Base-by-base conservation (phyloP, 2,113 vertebrate genomes). In the Blennius ocellaris region DNA sequence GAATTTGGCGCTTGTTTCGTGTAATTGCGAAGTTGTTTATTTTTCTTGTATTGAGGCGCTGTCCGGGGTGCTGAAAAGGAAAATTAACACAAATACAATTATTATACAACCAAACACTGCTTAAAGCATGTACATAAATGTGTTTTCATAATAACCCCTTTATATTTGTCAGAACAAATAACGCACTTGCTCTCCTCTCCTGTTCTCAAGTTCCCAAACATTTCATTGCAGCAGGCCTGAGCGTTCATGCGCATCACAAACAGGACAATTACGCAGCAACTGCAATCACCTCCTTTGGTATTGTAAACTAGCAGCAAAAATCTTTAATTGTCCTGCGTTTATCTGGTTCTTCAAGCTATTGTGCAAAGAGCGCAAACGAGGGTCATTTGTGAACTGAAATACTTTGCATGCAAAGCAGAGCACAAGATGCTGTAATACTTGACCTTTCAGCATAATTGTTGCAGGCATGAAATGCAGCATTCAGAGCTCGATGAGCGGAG, bases 361-460 rank as follows among this genome's bases (percentile, higher is more conserved):
- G 96, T 98, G 95, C 93, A 91, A 95, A 94, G 93, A 96, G 94
- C 94, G 94, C 94, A 95, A 93, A 95, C 93, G 95, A 97, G 96
- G 96, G 96, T 98, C 96, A 98, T 97, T 98, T 97, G 95, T 94
- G 94, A 95, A 94, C 94, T 94, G 95, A 95, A 98, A 97, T 97
- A 96, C 96, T 99, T 97, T 96, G 95, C 96, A 97, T 98, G 96
- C 97, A 96, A 96, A 96, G 95, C 96, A 93, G 94, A 96, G 96
- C 95, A 96, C 95, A 97, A 97, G 96, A 98, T 96, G 96, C 96
- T 95, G 95, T 97, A 97, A 97, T 97, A 98, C 97, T 99, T 99
- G 97, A 99, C 97, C 97, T 98, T 97, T 97, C 95, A 95, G 95
- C 94, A 96, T 97, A 97, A 98, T 98, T 97, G 97, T 97, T 94